Base-by-base conservation (phyloP, 2,888 invertebrate genomes). In the Patella caerulea region DNA sequence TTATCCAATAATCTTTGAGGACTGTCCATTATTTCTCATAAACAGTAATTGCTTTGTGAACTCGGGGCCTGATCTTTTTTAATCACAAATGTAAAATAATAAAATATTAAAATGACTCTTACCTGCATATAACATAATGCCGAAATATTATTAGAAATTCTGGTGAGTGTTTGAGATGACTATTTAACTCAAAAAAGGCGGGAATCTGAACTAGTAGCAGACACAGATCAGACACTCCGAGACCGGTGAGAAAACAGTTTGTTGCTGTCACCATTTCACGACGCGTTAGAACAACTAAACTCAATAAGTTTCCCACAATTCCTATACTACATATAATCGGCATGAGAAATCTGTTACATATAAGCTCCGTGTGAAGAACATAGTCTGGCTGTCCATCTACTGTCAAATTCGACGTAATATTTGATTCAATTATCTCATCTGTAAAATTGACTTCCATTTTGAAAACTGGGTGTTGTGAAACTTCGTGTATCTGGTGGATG, bases 191-290 rank as follows among this genome's bases (percentile, higher is more conserved):
- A 59, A 83, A 78, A 77, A 82, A 83, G 29, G 78, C 73, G 19
- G 82, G 82, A 55, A 83, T 73, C 77, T 82, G 82, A 34, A 82
- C 74, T 12, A 78, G 71, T n/a, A 84, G 80, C 24, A 84, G 81
- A 17, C 81, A 71, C 71, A 83, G 71, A 76, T 84, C 84, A 1
- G 84, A 84, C 52, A 83, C 81, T 2, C 82, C 84, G 71, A 84
- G 79, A n/a, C 82, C 83, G 0, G 81, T 84, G 15, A 84, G 79
- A 78, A 84, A 84, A 55, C 82, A 81, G 73, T 82, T 83, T 55
- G 83, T 83, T 19, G 83, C 79, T 11, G 82, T 79, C 2, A 78
- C 74, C 83, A 84, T 84, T 73, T 83, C 81, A 65, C 83, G 77
- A 12, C 82, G 69, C 15, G 82, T 82, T 76, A 84, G 79, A 56